Percentiles rank a stretch among this genome's conserved stretches.
phyloP scores from a whole-genome alignment of 2,797 vertebrate species.

The Pterois miles region DNA sequence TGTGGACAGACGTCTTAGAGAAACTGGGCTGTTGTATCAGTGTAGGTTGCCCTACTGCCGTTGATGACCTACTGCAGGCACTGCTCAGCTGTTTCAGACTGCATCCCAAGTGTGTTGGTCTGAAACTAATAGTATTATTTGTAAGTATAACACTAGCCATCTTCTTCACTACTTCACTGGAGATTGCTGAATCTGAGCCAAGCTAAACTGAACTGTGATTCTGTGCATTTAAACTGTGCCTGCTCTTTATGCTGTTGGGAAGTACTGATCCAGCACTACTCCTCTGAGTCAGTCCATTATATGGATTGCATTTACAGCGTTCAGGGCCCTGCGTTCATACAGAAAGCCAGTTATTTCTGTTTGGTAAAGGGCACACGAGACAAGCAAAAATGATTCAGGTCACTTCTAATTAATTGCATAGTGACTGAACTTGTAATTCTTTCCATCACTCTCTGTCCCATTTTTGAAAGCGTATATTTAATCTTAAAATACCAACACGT shows the following conservation, averaged over 20 bases:
- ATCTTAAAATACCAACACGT: neutral
- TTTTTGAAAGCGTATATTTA: neutral
- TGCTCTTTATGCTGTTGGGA: neutral
- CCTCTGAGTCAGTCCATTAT: neutral
- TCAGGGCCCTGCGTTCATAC: neutral
- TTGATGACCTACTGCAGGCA: neutral
- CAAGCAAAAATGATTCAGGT: neutral
- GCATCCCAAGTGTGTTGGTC: neutral
- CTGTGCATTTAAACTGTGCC: neutral
- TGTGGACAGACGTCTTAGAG: neutral
- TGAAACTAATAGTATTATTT: neutral
- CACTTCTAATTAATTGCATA: neutral
- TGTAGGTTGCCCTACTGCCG: neutral
- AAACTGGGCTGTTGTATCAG: neutral
- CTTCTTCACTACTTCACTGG: neutral
- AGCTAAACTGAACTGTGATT: neutral
- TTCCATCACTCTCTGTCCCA: neutral
- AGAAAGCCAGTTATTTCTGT: neutral
- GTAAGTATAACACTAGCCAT: neutral
- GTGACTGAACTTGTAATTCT: neutral
- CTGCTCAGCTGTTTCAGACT: neutral
- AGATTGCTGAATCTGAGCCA: neutral
- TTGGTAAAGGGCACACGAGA: neutral
- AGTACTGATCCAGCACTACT: neutral
- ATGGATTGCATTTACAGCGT: neutral